Percentiles rank a stretch among this genome's conserved stretches.
These are phyloP conservation scores for Synergus laeviventris DNA, from an alignment of 2,888 invertebrate species.

Conservation along the genomic window DNA sequence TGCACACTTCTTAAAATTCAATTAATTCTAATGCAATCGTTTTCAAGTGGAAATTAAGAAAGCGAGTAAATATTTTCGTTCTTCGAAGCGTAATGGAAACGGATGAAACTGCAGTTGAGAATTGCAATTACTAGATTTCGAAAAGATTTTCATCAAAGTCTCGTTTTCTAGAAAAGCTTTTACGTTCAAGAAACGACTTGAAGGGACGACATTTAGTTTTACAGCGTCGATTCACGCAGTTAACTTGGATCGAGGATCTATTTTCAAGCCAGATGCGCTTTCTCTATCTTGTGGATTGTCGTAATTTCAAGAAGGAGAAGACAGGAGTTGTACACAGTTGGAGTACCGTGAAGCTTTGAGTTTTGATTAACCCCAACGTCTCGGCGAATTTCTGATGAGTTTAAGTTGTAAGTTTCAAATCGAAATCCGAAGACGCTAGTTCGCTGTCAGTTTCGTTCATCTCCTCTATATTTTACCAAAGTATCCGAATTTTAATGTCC, in stretches of 20 bases:
- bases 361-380: conserved; percentile 70
- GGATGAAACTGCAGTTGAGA: background rate
- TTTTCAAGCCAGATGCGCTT: conserved; percentile 9
- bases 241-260: background rate
- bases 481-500: background rate
- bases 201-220: background rate
- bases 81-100: background rate
- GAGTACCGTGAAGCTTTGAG: conserved; percentile 50
- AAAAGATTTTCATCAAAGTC: conserved; percentile 7
- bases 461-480: background rate
- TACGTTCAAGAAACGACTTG: background rate
- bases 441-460: background rate
- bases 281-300: background rate
- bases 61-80: conserved; percentile 11
- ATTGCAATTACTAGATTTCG: conserved; percentile 9
- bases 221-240: background rate
- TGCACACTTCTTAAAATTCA: conserved; percentile 42
- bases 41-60: conserved; percentile 1
- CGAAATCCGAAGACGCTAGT: conserved; percentile 50
- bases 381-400: conserved; percentile 66
- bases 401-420: conserved; percentile 49
- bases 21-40: conserved; percentile 25
- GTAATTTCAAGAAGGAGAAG: conserved; percentile 5
- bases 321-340: conserved; percentile 3
- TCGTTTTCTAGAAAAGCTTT: background rate